These are phyloP conservation scores for Zapornia atra DNA, from an alignment of 2,113 vertebrate species.

Conservation along the genomic window DNA sequence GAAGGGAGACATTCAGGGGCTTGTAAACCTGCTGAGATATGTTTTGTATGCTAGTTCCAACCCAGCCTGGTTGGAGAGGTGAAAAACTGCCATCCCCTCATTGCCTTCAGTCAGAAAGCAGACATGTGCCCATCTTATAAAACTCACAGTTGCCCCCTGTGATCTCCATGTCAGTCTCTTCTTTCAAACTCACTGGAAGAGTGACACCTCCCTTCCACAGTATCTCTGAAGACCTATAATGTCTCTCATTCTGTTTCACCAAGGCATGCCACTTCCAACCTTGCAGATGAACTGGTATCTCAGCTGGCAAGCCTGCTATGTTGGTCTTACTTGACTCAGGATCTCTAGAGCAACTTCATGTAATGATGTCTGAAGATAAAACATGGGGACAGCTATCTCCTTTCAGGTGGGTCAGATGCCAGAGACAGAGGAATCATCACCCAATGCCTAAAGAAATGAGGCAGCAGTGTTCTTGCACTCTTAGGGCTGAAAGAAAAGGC, in stretches of 20 bases:
- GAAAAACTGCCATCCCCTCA: neutral
- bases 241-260: neutral
- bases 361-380: neutral
- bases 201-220: neutral
- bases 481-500: neutral
- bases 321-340: neutral
- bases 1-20: neutral
- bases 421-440: neutral
- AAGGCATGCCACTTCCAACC: neutral
- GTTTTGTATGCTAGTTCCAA: neutral
- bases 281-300: neutral
- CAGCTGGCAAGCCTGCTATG: neutral
- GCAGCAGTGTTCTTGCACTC: neutral
- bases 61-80: neutral
- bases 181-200: neutral
- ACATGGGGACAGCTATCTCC: neutral
- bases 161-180: neutral
- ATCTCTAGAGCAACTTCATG: neutral
- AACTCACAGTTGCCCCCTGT: neutral
- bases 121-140: neutral
- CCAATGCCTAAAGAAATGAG: neutral
- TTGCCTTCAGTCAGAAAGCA: neutral
- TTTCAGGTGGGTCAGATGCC: neutral
- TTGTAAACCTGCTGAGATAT: neutral
- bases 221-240: neutral